Conservation (phyloP, 1,140 invertebrate genomes). For the Aethina tumida region DNA sequence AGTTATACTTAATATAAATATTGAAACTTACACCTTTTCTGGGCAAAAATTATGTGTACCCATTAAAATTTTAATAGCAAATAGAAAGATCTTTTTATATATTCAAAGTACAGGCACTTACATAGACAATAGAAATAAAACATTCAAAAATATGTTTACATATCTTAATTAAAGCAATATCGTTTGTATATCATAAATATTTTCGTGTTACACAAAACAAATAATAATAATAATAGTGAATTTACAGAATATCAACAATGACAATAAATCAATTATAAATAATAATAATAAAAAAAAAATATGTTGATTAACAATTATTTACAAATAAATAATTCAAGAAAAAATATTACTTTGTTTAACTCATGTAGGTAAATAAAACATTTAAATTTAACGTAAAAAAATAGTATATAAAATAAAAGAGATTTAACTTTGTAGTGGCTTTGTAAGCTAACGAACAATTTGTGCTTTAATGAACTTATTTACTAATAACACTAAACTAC, state of each 20-base stretch:
- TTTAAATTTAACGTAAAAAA: slow-evolving; percentile 11
- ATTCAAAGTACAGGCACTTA: slow-evolving; percentile 15
- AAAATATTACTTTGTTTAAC: slow-evolving; percentile 7
- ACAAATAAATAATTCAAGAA: slow-evolving; percentile 13
- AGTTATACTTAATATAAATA: slow-evolving; percentile 10
- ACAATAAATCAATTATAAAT: slow-evolving; percentile 8
- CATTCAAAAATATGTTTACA: slow-evolving; percentile 4
- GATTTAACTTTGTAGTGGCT: slow-evolving; percentile 6
- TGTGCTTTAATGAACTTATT: slow-evolving; percentile 13
- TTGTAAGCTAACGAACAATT: slow-evolving; percentile 14
- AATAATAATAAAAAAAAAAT: slow-evolving; percentile 4
- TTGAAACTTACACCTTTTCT: slow-evolving; percentile 13
- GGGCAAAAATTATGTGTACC: slow-evolving; percentile 5
- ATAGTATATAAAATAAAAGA: slow-evolving; percentile 12
- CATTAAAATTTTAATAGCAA: slow-evolving; percentile 6
- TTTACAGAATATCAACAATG: slow-evolving; percentile 7
- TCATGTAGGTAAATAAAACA: slow-evolving; percentile 8
- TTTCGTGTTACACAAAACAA: slow-evolving; percentile 3
- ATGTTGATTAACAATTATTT: slow-evolving; percentile 12
- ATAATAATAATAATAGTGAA: background rate
- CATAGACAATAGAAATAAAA: slow-evolving; percentile 10
- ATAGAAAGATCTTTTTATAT: slow-evolving; percentile 10
- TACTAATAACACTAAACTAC: slow-evolving; percentile 12
- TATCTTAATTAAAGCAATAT: slow-evolving; percentile 4
- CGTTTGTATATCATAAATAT: background rate